Base-by-base conservation (phyloP, 92 coral and sea anemone species). In the Palythoa heliodiscus region DNA sequence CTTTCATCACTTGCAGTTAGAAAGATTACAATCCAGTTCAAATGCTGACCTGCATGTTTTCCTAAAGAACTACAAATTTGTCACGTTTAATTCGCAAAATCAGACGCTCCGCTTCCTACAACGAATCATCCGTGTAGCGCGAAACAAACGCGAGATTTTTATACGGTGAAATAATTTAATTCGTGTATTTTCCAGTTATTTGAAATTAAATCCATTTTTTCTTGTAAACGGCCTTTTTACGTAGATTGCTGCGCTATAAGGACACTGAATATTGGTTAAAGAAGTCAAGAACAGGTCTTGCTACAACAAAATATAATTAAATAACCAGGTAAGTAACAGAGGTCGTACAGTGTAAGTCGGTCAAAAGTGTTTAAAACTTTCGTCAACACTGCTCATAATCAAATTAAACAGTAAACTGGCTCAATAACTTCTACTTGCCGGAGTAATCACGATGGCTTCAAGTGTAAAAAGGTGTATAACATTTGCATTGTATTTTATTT, bases 41-140 rank as follows among this genome's bases (percentile, higher is more conserved):
- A 29, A 67, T 14, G 2, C 23, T 7, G 13, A 9, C 22, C 53
- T 11, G 43, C 79, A 60, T 37, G 37, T 60, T 57, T 77, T n/a
- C 35, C 69, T 55, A 43, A 54, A 53, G 82, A 77, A 11, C 48
- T 52, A 60, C 5, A 53, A 57, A 22, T 52, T 10, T 53, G 52
- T 35, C 47, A 22, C 82, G 67, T 39, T 16, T 76, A 76, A 16
- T 35, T 9, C 7, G 39, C 50, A 63, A 60, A 40, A 37, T 29
- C 11, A 54, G 6, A 54, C 69, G 17, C 20, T 15, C 37, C 48
- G 7, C 67, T 67, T 25, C 55, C 83, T 14, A 47, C 73, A 50
- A 61, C 68, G 24, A 66, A 23, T 58, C 83, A 79, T 63, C 83
- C 83, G 83, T 79, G 73, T 79, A 79, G 83, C 83, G 83, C 63